A percentile compares a stretch with the other conserved stretches of the same genome.
Evolutionary conservation across 2,797 vertebrate species (phyloP).

Genomic region (Brotula barbata): DNA sequence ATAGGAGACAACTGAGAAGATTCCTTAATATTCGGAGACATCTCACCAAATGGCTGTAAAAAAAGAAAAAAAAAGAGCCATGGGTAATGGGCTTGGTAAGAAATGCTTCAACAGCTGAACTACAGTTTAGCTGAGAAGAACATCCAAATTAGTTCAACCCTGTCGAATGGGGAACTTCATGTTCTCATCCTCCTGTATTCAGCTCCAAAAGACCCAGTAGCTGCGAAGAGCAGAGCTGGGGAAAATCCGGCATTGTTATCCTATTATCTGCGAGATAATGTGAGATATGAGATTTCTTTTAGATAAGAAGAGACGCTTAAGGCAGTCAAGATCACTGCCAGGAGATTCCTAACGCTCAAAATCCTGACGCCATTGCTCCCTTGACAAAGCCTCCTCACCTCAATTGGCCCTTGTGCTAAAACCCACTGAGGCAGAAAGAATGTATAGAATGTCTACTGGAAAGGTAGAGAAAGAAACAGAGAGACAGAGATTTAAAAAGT

Average conservation of each 20-base stretch:
- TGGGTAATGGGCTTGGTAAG: slow-evolving; percentile 50
- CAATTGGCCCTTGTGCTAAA: slow-evolving; percentile 55
- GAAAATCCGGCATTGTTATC: slow-evolving; percentile 66
- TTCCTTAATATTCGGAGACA: slow-evolving; percentile 48
- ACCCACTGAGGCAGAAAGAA: slow-evolving; percentile 59
- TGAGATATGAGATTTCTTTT: slow-evolving; percentile 65
- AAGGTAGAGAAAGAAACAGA: slow-evolving; percentile 32
- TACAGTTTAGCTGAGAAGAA: slow-evolving; percentile 52
- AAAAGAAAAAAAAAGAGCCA: slow-evolving; percentile 20
- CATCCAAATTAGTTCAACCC: slow-evolving; percentile 65
- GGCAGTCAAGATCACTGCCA: slow-evolving; percentile 59
- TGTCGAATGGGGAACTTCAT: slow-evolving; percentile 56
- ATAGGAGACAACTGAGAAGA: slow-evolving; percentile 1
- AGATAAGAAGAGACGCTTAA: slow-evolving; percentile 65
- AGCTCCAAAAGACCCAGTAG: slow-evolving; percentile 51
- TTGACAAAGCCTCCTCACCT: slow-evolving; percentile 61
- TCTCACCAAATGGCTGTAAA: slow-evolving; percentile 34
- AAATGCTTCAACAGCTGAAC: slow-evolving; percentile 60
- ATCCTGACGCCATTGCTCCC: slow-evolving; percentile 53
- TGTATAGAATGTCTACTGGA: slow-evolving; percentile 55
- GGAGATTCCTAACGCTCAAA: slow-evolving; percentile 62
- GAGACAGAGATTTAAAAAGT: slow-evolving; percentile 43
- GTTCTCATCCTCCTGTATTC: slow-evolving; percentile 49
- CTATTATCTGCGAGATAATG: slow-evolving; percentile 68
- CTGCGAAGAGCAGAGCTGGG: slow-evolving; percentile 49